phyloP scores from a whole-genome alignment of 1,140 invertebrate genomes.

The Thalassaphorura encarpata region DNA sequence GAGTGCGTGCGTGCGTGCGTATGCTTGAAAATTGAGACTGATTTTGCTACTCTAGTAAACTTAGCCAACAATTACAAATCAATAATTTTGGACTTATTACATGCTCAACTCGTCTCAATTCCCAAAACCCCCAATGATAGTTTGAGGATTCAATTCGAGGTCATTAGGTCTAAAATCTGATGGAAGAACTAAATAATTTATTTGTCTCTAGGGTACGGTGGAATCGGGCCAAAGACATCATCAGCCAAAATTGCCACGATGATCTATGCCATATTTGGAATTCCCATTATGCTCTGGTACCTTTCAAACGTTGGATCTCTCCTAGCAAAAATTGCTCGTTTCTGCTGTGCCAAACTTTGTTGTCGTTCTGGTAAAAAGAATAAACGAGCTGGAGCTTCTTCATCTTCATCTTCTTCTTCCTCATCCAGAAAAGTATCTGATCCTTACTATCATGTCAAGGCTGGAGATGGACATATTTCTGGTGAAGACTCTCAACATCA shows the following conservation, averaged over 20 bases:
- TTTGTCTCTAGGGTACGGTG: slow-evolving; percentile 34
- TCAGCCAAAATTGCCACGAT: slow-evolving; percentile 35
- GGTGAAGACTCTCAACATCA: background rate
- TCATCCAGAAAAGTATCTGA: slow-evolving; percentile 22
- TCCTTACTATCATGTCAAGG: slow-evolving; percentile 28
- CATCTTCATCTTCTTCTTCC: slow-evolving; percentile 15
- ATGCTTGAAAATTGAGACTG: too few relatives aligned
- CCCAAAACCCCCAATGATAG: too few relatives aligned
- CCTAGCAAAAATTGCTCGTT: slow-evolving; percentile 40
- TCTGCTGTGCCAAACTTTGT: slow-evolving; percentile 41
- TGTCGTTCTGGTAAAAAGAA: slow-evolving; percentile 26
- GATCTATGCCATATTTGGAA: slow-evolving; percentile 35
- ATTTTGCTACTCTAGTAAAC: too few relatives aligned
- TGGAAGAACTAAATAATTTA: slow-evolving; percentile 14
- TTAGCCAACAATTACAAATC: too few relatives aligned
- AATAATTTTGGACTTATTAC: background rate
- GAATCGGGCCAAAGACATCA: slow-evolving; percentile 35
- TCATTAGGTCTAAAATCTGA: too few relatives aligned
- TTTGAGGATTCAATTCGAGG: too few relatives aligned
- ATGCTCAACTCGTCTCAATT: too few relatives aligned
- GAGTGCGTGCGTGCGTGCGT: too few relatives aligned
- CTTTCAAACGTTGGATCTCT: slow-evolving; percentile 35
- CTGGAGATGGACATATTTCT: slow-evolving; percentile 14
- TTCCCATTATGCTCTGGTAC: slow-evolving; percentile 36
- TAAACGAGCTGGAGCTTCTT: background rate